These are phyloP conservation scores for Potamarius usumacintae DNA, from an alignment of 2,113 vertebrate genomes.

Conservation along the genomic window DNA sequence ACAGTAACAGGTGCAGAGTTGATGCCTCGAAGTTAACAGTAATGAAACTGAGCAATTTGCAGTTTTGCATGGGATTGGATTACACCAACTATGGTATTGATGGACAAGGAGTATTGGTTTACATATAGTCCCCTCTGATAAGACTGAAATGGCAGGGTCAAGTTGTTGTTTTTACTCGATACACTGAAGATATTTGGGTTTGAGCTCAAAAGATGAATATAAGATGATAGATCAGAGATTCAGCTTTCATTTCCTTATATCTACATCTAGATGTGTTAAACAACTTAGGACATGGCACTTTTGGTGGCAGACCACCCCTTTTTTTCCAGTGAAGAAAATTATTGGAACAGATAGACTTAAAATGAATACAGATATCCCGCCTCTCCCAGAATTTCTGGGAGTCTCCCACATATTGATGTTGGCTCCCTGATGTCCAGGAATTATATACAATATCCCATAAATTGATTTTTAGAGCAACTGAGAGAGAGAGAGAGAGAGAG, in stretches of 20 bases:
- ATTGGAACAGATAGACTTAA: background rate
- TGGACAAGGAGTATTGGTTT: background rate
- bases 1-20: constrained; percentile 66
- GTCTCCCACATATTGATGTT: no score
- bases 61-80: constrained; percentile 57
- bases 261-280: background rate
- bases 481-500: no score
- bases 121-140: background rate
- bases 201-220: background rate
- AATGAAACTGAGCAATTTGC: constrained; percentile 41
- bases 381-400: no score
- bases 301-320: no score
- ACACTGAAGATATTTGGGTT: background rate
- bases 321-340: background rate
- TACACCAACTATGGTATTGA: constrained; percentile 40
- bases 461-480: no score
- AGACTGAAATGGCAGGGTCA: background rate
- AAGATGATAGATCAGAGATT: background rate
- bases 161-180: background rate
- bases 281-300: background rate
- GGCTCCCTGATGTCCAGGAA: no score
- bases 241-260: background rate
- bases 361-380: background rate
- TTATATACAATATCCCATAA: no score
- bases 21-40: constrained; percentile 46